Conservation (phyloP, 37 sponge, comb jelly and placozoan species). For the Dysidea cf. avara region DNA sequence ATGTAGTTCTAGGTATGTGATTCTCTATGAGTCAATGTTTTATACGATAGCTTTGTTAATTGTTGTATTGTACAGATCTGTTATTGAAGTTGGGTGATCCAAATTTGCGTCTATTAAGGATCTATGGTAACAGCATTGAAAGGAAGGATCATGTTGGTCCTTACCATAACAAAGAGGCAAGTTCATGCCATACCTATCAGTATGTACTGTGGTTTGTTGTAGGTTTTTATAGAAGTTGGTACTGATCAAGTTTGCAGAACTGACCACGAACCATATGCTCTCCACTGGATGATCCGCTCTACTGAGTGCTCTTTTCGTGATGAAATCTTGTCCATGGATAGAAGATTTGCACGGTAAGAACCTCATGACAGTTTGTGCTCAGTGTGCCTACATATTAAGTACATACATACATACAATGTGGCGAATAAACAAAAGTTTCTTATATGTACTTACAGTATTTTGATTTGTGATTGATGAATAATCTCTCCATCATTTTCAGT, state of each 20-base stretch:
- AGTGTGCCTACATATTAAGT: too few relatives aligned
- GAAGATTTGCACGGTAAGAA: conserved; percentile 17
- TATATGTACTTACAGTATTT: neutral
- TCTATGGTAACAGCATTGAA: conserved; percentile 37
- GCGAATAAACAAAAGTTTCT: neutral
- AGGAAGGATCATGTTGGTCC: conserved; percentile 23
- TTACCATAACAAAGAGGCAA: neutral
- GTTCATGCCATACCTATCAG: neutral
- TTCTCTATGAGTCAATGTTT: neutral
- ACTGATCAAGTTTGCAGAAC: conserved; percentile 18
- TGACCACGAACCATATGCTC: conserved; percentile 23
- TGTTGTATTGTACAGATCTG: neutral
- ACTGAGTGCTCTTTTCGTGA: neutral
- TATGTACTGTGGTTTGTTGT: neutral
- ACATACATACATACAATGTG: neutral
- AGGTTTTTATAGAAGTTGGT: neutral
- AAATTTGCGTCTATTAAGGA: conserved; percentile 11
- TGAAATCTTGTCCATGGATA: conserved; percentile 15
- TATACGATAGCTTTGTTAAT: neutral
- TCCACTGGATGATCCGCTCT: conserved; percentile 40
- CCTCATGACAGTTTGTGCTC: too few relatives aligned
- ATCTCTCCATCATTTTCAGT: neutral
- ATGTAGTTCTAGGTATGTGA: conserved; percentile 45
- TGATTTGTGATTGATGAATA: neutral
- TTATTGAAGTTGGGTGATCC: neutral